A percentile compares a stretch with the other conserved stretches of the same genome.
Evolutionary conservation across 2,888 invertebrate species (phyloP).

Genomic region (Calliphora vomitoria): DNA sequence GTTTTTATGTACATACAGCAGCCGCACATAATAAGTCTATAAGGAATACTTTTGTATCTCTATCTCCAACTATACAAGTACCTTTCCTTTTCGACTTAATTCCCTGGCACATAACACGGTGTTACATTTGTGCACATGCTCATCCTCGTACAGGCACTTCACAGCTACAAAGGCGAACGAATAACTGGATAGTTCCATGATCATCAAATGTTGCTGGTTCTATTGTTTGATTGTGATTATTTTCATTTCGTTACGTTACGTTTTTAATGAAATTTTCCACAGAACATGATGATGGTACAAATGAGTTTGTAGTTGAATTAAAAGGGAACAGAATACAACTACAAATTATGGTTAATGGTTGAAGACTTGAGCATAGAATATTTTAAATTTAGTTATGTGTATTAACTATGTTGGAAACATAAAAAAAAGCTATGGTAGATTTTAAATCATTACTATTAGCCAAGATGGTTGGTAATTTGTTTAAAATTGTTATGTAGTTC

Average conservation of each 20-base stretch:
- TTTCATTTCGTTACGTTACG: slow-evolving; percentile 3
- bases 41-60: neutral
- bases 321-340: neutral
- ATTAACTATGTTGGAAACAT: too few species aligned
- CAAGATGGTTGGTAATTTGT: too few species aligned
- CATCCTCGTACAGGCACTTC: neutral
- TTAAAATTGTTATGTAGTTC: too few species aligned
- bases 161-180: neutral
- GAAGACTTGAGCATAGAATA: neutral
- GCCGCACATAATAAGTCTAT: slow-evolving; percentile 1
- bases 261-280: slow-evolving; percentile 3
- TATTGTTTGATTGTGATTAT: slow-evolving; percentile 11
- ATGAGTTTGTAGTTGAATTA: neutral
- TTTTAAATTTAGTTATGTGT: neutral
- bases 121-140: neutral
- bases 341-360: neutral
- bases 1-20: too few species aligned
- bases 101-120: neutral
- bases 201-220: slow-evolving; percentile 1
- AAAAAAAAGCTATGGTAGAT: too few species aligned
- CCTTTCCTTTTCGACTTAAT: neutral
- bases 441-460: too few species aligned
- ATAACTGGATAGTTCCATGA: neutral
- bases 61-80: neutral
- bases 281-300: slow-evolving; percentile 3